Evolutionary conservation across 2,113 vertebrate genomes (phyloP), one percentile per base, ranked within the genome.

Genomic region (Sinocyclocheilus anophthalmus): DNA sequence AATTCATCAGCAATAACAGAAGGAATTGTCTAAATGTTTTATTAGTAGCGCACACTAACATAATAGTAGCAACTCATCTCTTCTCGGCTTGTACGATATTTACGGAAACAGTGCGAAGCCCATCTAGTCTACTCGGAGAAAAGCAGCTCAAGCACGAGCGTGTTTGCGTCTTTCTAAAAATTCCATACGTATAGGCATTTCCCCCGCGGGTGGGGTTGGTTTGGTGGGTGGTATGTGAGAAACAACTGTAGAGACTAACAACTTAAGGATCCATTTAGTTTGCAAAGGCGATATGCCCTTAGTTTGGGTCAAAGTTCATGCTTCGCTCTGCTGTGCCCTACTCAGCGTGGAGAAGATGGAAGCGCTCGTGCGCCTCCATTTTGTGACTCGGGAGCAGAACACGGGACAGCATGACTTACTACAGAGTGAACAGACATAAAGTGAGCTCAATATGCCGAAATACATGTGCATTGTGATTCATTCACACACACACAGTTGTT

Each of bases 301-400:
- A 72, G 55, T 87, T 87, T 85, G 75, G 88, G 88, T 91, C 89
- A 91, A 88, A 91, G 90, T 91, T 91, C 85, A 91, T 33, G 86
- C 88, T 83, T 69, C 76, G 80, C 87, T 88, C 76, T 63, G 55
- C 81, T 85, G 65, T 87, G 76, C 72, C 82, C 85, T 61, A 50
- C 81, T 77, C 85, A n/a, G 85, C 59, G 75, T 81, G 76, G 72
- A 87, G 84, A 85, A 89, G 86, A 87, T 87, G 87, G 87, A 82
- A 85, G 86, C 76, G 81, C 78, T 76, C 72, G 72, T 45, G 82
- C 77, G 87, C 89, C 90, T 90, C 90, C 91, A 92, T 92, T 92
- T 92, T 91, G 90, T 92, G 88, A 76, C 57, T 67, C 76, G 82
- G 50, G 65, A 84, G 55, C 12, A 55, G 26, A 63, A 48, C 61